phyloP scores from a whole-genome alignment of 2,797 vertebrate genomes.

The Delichon dasypus region DNA sequence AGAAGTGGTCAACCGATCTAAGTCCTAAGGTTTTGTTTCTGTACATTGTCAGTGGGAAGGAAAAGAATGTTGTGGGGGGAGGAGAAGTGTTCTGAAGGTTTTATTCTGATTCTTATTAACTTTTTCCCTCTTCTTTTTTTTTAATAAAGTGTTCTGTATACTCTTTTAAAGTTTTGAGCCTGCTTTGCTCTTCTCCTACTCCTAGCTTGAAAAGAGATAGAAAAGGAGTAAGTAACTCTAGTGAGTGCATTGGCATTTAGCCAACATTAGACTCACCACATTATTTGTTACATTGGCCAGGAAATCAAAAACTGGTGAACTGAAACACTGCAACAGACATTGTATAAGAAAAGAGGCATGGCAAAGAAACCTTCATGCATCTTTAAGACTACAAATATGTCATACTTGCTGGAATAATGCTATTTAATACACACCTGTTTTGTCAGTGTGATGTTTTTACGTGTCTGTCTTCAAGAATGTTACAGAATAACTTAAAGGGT shows the following conservation, averaged over 20 bases:
- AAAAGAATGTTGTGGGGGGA: not conserved
- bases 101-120: not conserved
- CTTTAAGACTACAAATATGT: not conserved
- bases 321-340: not conserved
- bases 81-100: not conserved
- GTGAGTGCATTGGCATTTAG: not conserved
- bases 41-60: not conserved
- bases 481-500: constrained; percentile 37
- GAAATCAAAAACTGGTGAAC: not conserved
- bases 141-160: not conserved
- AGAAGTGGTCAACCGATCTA: not conserved
- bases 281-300: not conserved
- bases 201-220: not conserved
- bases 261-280: not conserved
- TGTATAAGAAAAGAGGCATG: not conserved
- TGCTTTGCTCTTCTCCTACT: not conserved
- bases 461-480: not conserved
- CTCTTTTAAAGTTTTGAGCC: not conserved
- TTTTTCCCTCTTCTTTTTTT: not conserved
- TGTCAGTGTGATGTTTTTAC: not conserved
- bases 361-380: not conserved
- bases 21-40: not conserved
- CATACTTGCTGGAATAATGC: not conserved
- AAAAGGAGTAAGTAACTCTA: not conserved
- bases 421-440: not conserved